phyloP scores from a whole-genome alignment of 2,113 vertebrate species.

The Cochlearius cochlearius region DNA sequence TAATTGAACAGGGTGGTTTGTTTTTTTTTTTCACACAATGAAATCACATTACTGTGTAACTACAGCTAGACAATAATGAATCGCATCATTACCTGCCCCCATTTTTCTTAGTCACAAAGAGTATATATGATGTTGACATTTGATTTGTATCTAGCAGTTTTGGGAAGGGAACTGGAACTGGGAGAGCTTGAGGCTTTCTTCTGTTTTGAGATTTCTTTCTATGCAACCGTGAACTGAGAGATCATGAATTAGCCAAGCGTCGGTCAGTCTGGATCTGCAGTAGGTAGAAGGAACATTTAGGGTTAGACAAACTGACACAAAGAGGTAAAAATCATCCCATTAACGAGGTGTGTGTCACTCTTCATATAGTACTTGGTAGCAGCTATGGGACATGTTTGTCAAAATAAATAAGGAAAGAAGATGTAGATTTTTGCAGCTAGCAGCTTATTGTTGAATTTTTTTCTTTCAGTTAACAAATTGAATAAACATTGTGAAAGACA shows the following conservation, averaged over 20 bases:
- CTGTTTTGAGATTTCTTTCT: not conserved
- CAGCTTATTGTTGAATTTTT: not conserved
- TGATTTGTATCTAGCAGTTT: not conserved
- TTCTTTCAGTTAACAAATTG: not conserved
- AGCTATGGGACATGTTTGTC: not conserved
- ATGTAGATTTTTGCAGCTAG: not conserved
- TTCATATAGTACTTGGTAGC: not conserved
- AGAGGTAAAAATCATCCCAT: not conserved
- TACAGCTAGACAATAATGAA: not conserved
- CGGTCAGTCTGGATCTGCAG: not conserved
- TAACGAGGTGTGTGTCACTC: not conserved
- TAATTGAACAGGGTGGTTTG: not conserved
- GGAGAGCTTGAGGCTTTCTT: slow-evolving; percentile 9
- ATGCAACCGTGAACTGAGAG: not conserved
- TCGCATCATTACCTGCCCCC: not conserved
- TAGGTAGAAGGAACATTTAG: not conserved
- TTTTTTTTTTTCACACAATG: not conserved
- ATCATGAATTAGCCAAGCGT: not conserved
- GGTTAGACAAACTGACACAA: not conserved
- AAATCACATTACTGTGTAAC: not conserved
- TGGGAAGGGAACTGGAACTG: not conserved
- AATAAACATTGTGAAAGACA: not conserved
- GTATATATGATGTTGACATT: not conserved
- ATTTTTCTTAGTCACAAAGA: not conserved
- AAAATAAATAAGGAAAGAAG: not conserved